Conservation (phyloP, 1,140 invertebrate species). For the Anastatus disparis region DNA sequence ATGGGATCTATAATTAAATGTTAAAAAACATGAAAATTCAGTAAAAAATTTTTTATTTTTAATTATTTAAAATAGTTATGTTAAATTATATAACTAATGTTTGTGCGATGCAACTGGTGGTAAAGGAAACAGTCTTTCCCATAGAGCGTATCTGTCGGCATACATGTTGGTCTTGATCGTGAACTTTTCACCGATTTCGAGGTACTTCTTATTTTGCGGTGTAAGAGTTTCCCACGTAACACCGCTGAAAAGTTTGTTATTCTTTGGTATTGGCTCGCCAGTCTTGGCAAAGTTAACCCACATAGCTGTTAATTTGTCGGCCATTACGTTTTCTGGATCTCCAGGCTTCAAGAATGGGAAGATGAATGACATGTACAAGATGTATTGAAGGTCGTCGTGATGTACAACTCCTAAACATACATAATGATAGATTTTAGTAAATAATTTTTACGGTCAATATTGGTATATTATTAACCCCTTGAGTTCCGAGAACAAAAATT, state of each 20-base stretch:
- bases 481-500: too few relatives aligned
- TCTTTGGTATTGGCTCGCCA: constrained; percentile 52
- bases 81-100: too few relatives aligned
- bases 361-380: constrained; percentile 63
- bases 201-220: constrained; percentile 64
- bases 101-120: not conserved
- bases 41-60: too few relatives aligned
- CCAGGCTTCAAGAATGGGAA: constrained; percentile 54
- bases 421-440: too few relatives aligned
- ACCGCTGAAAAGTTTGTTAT: constrained; percentile 53
- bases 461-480: not conserved
- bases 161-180: constrained; percentile 65
- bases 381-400: constrained; percentile 72
- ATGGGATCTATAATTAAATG: too few relatives aligned
- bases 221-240: constrained; percentile 67
- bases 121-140: constrained; percentile 67
- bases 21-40: too few relatives aligned
- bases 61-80: too few relatives aligned
- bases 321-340: constrained; percentile 51
- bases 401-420: constrained; percentile 71
- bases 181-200: constrained; percentile 66
- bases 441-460: too few relatives aligned
- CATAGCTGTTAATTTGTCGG: constrained; percentile 52
- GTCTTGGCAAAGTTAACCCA: constrained; percentile 57
- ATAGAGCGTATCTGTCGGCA: constrained; percentile 66